Percentiles rank a stretch among this genome's conserved stretches.
Evolutionary conservation across 2,888 invertebrate species (phyloP).

Genomic region (Diarsia rubi): DNA sequence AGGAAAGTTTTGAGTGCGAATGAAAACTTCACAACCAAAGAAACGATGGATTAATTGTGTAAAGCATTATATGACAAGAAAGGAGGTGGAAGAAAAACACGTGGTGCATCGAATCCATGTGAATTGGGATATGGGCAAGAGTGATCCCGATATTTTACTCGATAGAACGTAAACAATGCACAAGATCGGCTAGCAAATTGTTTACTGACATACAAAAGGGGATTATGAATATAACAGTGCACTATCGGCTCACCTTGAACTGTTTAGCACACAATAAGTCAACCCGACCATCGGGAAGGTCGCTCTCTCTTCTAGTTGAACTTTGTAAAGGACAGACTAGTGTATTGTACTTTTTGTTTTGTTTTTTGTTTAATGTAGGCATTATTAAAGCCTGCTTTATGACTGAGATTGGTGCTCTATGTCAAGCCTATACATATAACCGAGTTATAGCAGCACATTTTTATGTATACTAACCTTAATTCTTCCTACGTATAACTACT

Average conservation of each 20-base stretch:
- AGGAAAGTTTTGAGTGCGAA: no score
- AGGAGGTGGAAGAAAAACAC: no score
- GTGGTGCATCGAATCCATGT: no score
- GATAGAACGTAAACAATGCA: constrained; percentile 1
- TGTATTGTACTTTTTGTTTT: constrained; percentile 14
- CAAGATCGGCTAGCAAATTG: background rate
- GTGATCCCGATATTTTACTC: background rate
- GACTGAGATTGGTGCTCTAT: background rate
- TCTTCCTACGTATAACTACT: no score
- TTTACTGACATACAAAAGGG: constrained; percentile 11
- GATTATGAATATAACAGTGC: background rate
- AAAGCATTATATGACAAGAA: no score
- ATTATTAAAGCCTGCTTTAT: background rate
- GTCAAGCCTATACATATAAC: background rate
- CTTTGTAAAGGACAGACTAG: constrained; percentile 48
- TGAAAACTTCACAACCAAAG: no score
- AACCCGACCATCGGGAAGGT: constrained; percentile 40
- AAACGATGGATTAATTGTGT: no score
- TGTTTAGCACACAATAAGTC: constrained; percentile 30
- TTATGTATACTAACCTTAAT: background rate
- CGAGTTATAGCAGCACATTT: background rate
- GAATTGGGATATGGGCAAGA: no score
- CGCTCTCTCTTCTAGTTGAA: constrained; percentile 46
- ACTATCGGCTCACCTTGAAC: constrained; percentile 50
- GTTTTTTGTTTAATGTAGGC: background rate